Conservation (phyloP, 2,113 vertebrate species). For the Rallus limicola region DNA sequence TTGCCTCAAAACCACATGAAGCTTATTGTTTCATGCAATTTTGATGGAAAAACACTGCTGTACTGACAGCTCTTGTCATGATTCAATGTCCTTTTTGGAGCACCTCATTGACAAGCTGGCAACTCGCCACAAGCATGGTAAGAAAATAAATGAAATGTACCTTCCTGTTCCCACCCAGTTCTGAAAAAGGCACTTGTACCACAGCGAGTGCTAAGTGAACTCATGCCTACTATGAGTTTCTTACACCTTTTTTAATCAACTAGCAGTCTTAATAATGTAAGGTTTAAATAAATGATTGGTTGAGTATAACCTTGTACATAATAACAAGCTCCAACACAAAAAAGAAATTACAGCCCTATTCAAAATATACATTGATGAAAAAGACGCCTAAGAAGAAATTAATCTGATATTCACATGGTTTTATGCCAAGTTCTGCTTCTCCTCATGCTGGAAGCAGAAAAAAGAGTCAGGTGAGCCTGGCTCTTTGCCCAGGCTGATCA, state of each 20-base stretch:
- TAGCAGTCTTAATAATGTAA: background rate
- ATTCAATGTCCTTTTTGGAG: slow-evolving; percentile 21
- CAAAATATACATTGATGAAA: background rate
- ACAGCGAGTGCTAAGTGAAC: background rate
- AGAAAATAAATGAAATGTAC: slow-evolving; percentile 16
- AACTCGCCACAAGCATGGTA: background rate
- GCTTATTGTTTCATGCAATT: background rate
- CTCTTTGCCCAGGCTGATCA: background rate
- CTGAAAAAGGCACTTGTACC: background rate
- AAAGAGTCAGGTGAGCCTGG: accelerated
- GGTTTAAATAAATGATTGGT: background rate
- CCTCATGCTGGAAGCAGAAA: background rate
- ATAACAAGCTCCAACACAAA: background rate
- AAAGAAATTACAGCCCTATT: background rate
- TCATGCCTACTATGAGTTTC: background rate
- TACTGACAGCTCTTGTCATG: slow-evolving; percentile 1
- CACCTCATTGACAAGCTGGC: background rate
- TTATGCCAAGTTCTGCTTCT: background rate
- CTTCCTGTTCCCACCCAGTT: background rate
- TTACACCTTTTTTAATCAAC: background rate
- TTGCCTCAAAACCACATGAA: background rate
- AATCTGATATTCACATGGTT: background rate
- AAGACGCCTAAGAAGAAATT: background rate
- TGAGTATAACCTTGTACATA: background rate
- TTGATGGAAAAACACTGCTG: background rate